Base-by-base conservation (phyloP, 2,888 invertebrate species). In the Mesochorus sp. region DNA sequence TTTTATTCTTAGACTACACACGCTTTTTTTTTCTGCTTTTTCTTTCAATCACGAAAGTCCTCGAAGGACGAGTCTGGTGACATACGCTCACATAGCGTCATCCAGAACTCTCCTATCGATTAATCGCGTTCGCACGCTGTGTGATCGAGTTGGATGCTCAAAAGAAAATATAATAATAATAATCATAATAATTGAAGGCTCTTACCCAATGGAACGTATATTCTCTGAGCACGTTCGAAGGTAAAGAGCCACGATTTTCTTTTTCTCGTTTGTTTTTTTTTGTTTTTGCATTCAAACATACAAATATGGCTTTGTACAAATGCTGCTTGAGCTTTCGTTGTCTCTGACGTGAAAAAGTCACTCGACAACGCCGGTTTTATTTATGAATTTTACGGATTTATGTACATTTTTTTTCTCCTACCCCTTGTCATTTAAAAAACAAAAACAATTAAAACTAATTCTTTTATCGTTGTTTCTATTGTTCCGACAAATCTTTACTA, bases 21-120 rank as follows among this genome's bases (percentile, higher is more conserved):
- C 37, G 12, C 8, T 42, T 55, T 37, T 67, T 49, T 0, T 51
- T 47, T 1, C 28, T 28, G 8, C 4, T 47, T 3, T n/a, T 6
- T 14, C n/a, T 10, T 31, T 28, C 1, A 6, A 21, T n/a, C 5
- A 53, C 14, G 31, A 31, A 0, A 12, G 21, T 61, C 42, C 26
- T 61, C 72, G 74, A 75, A 70, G 74, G 74, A 78, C 66, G 78
- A 79, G 66, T 37, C 47, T 59, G 78, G 44, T 78, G 74, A 74
- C 74, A 70, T 70, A 78, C 57, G 74, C 74, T 74, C 37, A 51
- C 74, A 78, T 78, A 64, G 78, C 74, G 74, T 78, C 74, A 74
- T 44, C 64, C 39, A 74, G 59, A 57, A 19, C 44, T 57, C 64
- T 66, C 59, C 78, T 61, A 21, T 66, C 70, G 74, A 76, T 66